Percentiles rank a stretch among this genome's conserved stretches.
phyloP scores from a whole-genome alignment of 2,797 vertebrate genomes.

The Enteromius unitaeniatus region DNA sequence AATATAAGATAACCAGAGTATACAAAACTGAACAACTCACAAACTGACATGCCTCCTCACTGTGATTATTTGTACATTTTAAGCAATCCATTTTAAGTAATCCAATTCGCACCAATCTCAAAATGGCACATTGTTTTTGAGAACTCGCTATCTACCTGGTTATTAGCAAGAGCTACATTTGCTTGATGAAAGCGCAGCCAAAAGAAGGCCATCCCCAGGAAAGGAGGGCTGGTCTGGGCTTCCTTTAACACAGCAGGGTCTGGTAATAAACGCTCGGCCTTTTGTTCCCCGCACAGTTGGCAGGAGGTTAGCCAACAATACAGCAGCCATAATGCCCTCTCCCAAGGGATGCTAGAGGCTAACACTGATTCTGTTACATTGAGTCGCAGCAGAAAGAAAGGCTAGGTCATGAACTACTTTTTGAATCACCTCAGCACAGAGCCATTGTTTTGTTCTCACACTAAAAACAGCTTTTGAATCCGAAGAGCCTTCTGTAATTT shows the following conservation, averaged over 20 bases:
- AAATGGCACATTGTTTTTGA: constrained; percentile 38
- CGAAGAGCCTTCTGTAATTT: constrained; percentile 40
- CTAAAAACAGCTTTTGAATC: constrained; percentile 49
- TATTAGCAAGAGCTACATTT: constrained; percentile 50
- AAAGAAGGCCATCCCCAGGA: constrained; percentile 64
- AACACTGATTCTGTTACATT: constrained; percentile 91
- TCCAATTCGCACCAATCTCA: constrained; percentile 29
- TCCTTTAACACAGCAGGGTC: constrained; percentile 93
- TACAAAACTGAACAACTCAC: neutral
- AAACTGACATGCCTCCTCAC: constrained; percentile 44
- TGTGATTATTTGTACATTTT: constrained; percentile 28
- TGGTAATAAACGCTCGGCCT: constrained; percentile 91
- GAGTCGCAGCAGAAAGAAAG: constrained; percentile 74
- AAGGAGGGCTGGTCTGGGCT: constrained; percentile 86
- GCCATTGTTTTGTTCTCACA: constrained; percentile 52
- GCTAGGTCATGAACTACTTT: constrained; percentile 63
- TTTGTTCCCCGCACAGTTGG: constrained; percentile 91
- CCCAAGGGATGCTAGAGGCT: constrained; percentile 87
- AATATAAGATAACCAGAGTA: neutral
- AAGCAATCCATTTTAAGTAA: constrained; percentile 13
- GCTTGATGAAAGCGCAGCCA: constrained; percentile 47
- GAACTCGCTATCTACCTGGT: constrained; percentile 54
- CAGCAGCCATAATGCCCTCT: constrained; percentile 89
- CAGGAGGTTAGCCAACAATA: constrained; percentile 93
- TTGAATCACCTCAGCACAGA: constrained; percentile 55